phyloP scores from a whole-genome alignment of 2,797 vertebrate genomes.

The Epinephelus coioides region DNA sequence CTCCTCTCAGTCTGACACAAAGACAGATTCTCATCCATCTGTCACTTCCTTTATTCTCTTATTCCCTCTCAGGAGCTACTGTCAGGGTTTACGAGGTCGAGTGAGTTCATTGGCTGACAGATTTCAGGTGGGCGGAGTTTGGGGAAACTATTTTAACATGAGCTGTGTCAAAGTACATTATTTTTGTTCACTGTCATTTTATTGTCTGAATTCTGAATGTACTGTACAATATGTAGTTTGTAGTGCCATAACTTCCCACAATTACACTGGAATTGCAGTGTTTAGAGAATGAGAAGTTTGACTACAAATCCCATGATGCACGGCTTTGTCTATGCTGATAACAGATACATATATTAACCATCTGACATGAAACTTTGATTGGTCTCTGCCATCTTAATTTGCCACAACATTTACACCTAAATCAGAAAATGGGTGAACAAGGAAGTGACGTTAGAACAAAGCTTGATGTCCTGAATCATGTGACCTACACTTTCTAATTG shows the following conservation, averaged over 20 bases:
- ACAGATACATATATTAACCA: background rate
- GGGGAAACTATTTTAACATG: background rate
- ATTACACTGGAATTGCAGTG: background rate
- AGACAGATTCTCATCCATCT: background rate
- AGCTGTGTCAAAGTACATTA: background rate
- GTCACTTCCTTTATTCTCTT: constrained; percentile 1
- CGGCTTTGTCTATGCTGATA: background rate
- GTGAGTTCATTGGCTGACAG: background rate
- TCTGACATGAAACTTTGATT: background rate
- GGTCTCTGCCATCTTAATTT: background rate
- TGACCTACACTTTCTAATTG: background rate
- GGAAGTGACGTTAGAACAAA: background rate
- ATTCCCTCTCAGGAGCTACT: background rate
- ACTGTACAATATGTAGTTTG: background rate
- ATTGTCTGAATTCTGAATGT: background rate
- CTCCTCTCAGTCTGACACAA: background rate
- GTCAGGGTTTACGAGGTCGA: constrained; percentile 17
- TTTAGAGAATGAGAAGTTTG: background rate
- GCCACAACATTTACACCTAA: background rate
- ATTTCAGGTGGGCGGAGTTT: constrained; percentile 5
- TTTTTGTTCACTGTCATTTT: background rate
- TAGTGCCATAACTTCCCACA: background rate
- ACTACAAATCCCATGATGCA: background rate
- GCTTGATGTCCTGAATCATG: background rate
- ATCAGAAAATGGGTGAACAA: background rate